Evolutionary conservation across 1,140 invertebrate genomes (phyloP), one percentile per base, ranked within the genome.

Genomic region (Anoplolepis gracilipes): DNA sequence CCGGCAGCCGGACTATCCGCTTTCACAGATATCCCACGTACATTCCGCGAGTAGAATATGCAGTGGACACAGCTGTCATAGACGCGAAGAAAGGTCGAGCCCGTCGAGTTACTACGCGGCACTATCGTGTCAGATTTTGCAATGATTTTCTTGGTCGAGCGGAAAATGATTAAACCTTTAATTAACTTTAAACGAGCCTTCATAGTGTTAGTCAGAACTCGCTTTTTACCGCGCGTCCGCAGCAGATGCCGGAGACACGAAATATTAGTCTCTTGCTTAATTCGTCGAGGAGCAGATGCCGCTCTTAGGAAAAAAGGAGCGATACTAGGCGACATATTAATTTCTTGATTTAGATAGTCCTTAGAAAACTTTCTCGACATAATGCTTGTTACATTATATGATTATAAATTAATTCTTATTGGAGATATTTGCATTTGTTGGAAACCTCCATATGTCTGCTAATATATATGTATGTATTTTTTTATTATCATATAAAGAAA

Each of bases 101-200:
- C 10, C 46, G 13, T 19, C 46, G 46, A 16, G 46, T 16, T n/a
- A 39, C 36, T 19, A 5, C 75, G 7, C 36, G 65, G 49, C 46
- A 49, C 46, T 49, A 13, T 73, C n/a, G 42, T 57, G 30, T 30
- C 33, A 16, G 16, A 22, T 46, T 22, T 28, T 42, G 70, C 70
- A 22, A 77, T 77, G 16, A 77, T 77, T 84, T 77, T 53, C 73
- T 65, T 76, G 30, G n/a, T 13, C 30, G 78, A 70, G 57, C 42
- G 57, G 81, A 64, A 77, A 84, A 77, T 84, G 72, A 65, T 36
- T 49, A 55, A 84, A 77, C 42, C 73, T 84, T 64, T 77, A 84
- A 84, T 77, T 84, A 77, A 84, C 57, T 77, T 46, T 25, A 77
- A 77, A 84, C 81, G 59, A 84, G 46, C 16, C 22, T 36, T 36